Evolutionary conservation across 1,140 invertebrate genomes (phyloP).

Genomic region (Aporrectodea caliginosa): DNA sequence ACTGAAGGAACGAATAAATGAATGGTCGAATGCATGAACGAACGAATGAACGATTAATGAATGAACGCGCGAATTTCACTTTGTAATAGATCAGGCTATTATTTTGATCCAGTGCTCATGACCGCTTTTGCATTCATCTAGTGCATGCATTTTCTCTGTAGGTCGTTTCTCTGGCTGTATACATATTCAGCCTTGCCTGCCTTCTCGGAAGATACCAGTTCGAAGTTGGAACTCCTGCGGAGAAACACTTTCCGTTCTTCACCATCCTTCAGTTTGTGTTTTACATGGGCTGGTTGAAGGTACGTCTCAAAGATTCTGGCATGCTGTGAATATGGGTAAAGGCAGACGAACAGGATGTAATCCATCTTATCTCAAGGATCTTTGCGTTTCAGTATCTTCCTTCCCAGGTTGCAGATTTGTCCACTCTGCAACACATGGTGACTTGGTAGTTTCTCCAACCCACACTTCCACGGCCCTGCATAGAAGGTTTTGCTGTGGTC

Average conservation of each 20-base stretch:
- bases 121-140: not conserved
- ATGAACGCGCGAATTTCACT: not conserved
- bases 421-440: too few species aligned
- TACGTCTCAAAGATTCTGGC: too few species aligned
- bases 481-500: too few species aligned
- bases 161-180: conserved; percentile 86
- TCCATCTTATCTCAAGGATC: too few species aligned
- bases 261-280: conserved; percentile 71
- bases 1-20: too few species aligned
- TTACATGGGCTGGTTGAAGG: conserved; percentile 86
- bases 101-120: not conserved
- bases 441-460: too few species aligned
- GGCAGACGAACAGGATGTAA: too few species aligned
- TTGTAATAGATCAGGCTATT: not conserved
- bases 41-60: not conserved
- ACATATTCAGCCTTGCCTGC: conserved; percentile 79
- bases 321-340: too few species aligned
- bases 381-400: too few species aligned
- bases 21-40: not conserved
- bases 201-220: conserved; percentile 80
- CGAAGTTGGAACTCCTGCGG: conserved; percentile 61
- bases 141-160: conserved; percentile 44
- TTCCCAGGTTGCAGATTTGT: too few species aligned
- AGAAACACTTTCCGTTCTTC: conserved; percentile 62
- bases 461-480: too few species aligned